Base-by-base conservation (phyloP, 2,888 invertebrate genomes). In the Flexamia atlantica region DNA sequence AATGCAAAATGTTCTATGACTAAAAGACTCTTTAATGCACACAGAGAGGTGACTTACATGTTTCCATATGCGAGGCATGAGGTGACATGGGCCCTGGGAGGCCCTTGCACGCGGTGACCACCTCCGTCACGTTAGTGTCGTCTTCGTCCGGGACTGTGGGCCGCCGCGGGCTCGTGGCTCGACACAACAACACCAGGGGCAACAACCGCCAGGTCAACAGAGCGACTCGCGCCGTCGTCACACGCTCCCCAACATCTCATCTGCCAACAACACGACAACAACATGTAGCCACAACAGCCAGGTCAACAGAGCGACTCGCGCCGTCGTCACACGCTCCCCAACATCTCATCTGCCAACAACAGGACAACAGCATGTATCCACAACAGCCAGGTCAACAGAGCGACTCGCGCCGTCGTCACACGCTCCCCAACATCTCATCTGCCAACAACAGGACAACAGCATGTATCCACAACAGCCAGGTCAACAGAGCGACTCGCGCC, bases 51-150 rank as follows among this genome's bases (percentile, higher is more conserved):
- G 36, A 84, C 84, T 82, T 53, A 84, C 84, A 82, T 84, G 84
- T 82, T 84, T 84, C 84, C 84, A 84, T 84, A 81, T 81, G 84
- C 79, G 82, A 64, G 64, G 80, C 84, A 84, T 84, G 82, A 40
- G 84, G 82, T 68, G 84, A 82, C 84, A 84, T 84, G 79, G 79
- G 70, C 84, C 84, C 84, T 36, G 82, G 46, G 28, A 53, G 84
- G 68, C 64, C 79, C 70, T 50, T 76, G 70, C 80, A 82, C 46
- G 82, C 70, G 28, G 83, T 50, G 28, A 79, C 81, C 23, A 50
- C 46, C 53, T 80, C 80, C 23, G 83, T 79, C 72, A 83, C 74
- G 82, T 83, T 83, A 57, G 82, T 36, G 57, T 57, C 74, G 53
- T 83, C 82, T 57, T 83, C 82, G 40, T 83, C 74, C 7, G 42